Percentiles rank a stretch among this genome's conserved stretches.
Evolutionary conservation across 2,797 vertebrate species (phyloP).

Genomic region (Microctenopoma lineatum): DNA sequence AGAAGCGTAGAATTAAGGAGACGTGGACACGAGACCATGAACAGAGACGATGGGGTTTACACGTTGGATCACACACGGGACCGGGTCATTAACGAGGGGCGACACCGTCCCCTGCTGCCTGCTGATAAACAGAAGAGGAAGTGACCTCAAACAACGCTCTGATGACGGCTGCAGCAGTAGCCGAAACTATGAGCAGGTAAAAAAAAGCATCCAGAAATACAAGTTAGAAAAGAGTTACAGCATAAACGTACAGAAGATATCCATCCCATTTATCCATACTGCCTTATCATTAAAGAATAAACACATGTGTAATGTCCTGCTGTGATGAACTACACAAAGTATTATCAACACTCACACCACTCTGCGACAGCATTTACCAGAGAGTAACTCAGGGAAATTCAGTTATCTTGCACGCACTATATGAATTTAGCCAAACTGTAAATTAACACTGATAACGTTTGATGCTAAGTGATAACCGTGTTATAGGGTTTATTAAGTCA

Average conservation of each 20-base stretch:
- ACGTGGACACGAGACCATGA: no score
- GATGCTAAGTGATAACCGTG: conserved; percentile 40
- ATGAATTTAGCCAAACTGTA: conserved; percentile 41
- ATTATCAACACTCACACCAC: conserved; percentile 8
- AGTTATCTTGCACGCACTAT: conserved; percentile 28
- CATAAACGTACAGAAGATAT: background rate
- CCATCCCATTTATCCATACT: conserved; percentile 1
- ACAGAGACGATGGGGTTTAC: no score
- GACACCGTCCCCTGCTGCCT: no score
- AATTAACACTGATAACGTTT: conserved; percentile 47
- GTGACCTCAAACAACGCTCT: no score
- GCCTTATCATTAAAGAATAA: conserved; percentile 21
- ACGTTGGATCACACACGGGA: no score
- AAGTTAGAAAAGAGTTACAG: no score
- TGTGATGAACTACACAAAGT: conserved; percentile 20
- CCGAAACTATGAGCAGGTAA: no score
- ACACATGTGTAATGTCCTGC: conserved; percentile 22
- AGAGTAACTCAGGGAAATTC: conserved; percentile 46
- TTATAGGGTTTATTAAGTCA: conserved; percentile 46
- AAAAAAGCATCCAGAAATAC: no score
- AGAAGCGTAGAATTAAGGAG: no score
- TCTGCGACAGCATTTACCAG: conserved; percentile 9
- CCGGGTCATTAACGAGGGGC: no score
- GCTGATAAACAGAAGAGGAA: no score
- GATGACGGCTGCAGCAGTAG: no score